Conservation (phyloP, 2,888 invertebrate genomes). For the Chrysolina americana region DNA sequence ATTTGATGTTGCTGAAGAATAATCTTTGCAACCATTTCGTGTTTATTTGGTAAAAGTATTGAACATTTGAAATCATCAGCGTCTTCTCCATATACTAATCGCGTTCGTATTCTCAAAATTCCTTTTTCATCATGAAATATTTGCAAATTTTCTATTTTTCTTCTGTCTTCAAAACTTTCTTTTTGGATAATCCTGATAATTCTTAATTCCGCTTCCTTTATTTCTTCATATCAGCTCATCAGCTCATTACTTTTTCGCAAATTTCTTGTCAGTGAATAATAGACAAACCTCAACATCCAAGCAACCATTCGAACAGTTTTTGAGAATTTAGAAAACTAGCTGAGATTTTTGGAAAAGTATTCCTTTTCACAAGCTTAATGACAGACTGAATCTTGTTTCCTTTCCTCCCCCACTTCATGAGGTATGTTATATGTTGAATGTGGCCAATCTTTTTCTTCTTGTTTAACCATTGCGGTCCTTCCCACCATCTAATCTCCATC, state of each 20-base stretch:
- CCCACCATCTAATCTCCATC: slow-evolving; percentile 3
- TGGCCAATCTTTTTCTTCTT: background rate
- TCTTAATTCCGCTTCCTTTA: too few relatives aligned
- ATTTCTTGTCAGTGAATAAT: background rate
- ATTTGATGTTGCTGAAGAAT: background rate
- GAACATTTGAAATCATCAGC: background rate
- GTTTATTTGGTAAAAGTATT: background rate
- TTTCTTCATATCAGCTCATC: too few relatives aligned
- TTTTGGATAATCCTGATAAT: too few relatives aligned
- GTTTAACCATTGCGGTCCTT: slow-evolving; percentile 9
- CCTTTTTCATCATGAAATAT: too few relatives aligned
- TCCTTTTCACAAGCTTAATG: background rate
- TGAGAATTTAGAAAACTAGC: background rate
- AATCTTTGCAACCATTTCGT: background rate
- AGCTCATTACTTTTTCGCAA: background rate
- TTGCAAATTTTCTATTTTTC: too few relatives aligned
- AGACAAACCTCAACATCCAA: background rate
- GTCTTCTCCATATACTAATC: background rate
- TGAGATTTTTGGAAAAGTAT: background rate
- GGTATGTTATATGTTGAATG: background rate
- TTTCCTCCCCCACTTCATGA: background rate
- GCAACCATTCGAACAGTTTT: slow-evolving; percentile 2
- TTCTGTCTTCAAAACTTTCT: too few relatives aligned
- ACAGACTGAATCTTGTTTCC: background rate
- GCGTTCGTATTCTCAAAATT: background rate